Evolutionary conservation across 2,888 invertebrate genomes (phyloP).

Genomic region (Netelia melanura): DNA sequence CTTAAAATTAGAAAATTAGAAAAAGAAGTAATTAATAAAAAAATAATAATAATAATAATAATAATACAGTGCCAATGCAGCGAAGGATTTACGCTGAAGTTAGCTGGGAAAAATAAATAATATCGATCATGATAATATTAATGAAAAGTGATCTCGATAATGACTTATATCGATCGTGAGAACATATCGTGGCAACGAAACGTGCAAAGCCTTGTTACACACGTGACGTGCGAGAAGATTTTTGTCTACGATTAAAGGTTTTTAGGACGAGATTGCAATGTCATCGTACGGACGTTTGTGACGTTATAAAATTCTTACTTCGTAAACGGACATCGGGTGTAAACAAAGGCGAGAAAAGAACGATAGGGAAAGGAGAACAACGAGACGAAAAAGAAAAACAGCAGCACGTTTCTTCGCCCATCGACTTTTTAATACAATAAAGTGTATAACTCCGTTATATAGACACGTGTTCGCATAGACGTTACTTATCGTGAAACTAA

Average conservation of each 20-base stretch:
- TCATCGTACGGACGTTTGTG: neutral
- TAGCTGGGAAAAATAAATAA: neutral
- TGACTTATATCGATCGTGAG: constrained; percentile 6
- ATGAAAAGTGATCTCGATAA: constrained; percentile 6
- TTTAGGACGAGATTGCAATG: neutral
- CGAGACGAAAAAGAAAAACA: no score
- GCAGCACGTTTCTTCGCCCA: no score
- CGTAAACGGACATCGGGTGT: neutral
- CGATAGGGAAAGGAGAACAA: neutral
- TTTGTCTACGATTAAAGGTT: neutral
- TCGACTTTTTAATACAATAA: no score
- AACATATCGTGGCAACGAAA: neutral
- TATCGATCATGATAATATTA: neutral
- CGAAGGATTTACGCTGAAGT: constrained; percentile 30
- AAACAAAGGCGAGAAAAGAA: neutral
- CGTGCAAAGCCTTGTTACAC: no score
- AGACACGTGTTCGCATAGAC: no score
- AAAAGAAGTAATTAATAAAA: neutral
- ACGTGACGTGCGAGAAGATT: no score
- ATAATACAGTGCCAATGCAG: constrained; percentile 47
- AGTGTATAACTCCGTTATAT: no score
- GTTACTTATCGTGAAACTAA: no score
- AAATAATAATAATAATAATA: neutral
- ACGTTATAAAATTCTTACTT: neutral
- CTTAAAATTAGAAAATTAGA: neutral